Percentiles rank a stretch among this genome's conserved stretches.
Evolutionary conservation across 2,888 invertebrate species (phyloP).

Genomic region (Tigriopus californicus): DNA sequence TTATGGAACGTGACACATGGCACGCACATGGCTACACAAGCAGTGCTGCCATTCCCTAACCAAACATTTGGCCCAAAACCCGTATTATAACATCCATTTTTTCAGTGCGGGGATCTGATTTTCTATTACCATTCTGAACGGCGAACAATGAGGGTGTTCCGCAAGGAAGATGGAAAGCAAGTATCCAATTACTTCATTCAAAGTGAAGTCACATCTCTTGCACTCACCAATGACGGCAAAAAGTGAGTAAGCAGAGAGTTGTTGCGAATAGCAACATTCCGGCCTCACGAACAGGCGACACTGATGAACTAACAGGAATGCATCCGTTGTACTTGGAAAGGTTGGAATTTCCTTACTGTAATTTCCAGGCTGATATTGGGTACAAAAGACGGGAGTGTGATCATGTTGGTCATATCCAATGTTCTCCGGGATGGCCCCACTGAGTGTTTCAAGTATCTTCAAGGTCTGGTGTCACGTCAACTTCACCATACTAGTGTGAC

Average conservation of each 20-base stretch:
- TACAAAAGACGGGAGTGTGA: too few species aligned
- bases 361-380: too few species aligned
- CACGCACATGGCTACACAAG: too few species aligned
- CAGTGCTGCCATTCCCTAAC: neutral
- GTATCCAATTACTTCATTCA: conserved; percentile 6
- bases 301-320: too few species aligned
- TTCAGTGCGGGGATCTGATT: neutral
- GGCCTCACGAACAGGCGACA: neutral
- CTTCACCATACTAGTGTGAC: neutral
- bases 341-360: too few species aligned
- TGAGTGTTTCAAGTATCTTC: too few species aligned
- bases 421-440: too few species aligned
- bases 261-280: neutral
- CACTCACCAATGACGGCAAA: neutral
- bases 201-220: neutral
- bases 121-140: conserved; percentile 6
- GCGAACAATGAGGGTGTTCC: neutral
- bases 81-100: neutral
- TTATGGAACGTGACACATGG: too few species aligned
- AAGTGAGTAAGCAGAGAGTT: neutral
- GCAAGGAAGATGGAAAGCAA: neutral
- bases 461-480: neutral
- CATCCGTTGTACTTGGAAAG: too few species aligned
- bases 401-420: too few species aligned
- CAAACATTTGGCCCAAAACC: neutral